Evolutionary conservation across 2,797 vertebrate genomes (phyloP).

Genomic region (Aulostomus chinensis): DNA sequence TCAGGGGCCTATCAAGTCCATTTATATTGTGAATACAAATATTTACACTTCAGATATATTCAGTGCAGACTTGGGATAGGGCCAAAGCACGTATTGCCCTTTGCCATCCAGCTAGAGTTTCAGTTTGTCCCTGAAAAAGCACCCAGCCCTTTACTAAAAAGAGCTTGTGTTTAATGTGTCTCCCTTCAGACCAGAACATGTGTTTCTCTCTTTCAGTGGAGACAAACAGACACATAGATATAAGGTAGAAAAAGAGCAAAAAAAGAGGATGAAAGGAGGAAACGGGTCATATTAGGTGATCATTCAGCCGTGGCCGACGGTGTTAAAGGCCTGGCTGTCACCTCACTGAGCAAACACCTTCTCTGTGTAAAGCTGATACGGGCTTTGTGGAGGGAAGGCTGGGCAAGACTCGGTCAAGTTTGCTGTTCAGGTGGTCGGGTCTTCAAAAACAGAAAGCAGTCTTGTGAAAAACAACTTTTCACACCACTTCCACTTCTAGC

Average conservation of each 20-base stretch:
- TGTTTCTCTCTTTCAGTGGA: slow-evolving; percentile 74
- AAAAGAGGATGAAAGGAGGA: slow-evolving; percentile 52
- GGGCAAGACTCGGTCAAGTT: slow-evolving; percentile 18
- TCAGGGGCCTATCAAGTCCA: slow-evolving; percentile 72
- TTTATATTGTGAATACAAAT: slow-evolving; percentile 81
- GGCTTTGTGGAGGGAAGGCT: slow-evolving; percentile 53
- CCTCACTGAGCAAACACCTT: slow-evolving; percentile 68
- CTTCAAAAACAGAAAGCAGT: slow-evolving; percentile 4
- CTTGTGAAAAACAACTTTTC: slow-evolving; percentile 26
- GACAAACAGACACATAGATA: too few species aligned
- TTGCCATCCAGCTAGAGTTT: slow-evolving; percentile 74
- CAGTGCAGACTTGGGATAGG: slow-evolving; percentile 51
- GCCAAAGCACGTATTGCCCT: slow-evolving; percentile 78
- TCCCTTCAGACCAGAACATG: slow-evolving; percentile 67
- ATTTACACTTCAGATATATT: slow-evolving; percentile 80
- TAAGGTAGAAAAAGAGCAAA: slow-evolving; percentile 39
- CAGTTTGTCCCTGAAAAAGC: slow-evolving; percentile 74
- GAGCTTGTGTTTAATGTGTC: slow-evolving; percentile 74
- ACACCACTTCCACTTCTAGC: slow-evolving; percentile 10
- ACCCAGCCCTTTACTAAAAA: slow-evolving; percentile 69
- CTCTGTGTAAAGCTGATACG: slow-evolving; percentile 64
- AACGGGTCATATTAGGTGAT: slow-evolving; percentile 58
- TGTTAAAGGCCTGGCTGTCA: slow-evolving; percentile 67
- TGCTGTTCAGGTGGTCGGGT: slow-evolving; percentile 26
- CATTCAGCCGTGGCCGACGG: slow-evolving; percentile 42